Base-by-base conservation (phyloP, 2,888 invertebrate species). In the Scelioninae gen. 2 region DNA sequence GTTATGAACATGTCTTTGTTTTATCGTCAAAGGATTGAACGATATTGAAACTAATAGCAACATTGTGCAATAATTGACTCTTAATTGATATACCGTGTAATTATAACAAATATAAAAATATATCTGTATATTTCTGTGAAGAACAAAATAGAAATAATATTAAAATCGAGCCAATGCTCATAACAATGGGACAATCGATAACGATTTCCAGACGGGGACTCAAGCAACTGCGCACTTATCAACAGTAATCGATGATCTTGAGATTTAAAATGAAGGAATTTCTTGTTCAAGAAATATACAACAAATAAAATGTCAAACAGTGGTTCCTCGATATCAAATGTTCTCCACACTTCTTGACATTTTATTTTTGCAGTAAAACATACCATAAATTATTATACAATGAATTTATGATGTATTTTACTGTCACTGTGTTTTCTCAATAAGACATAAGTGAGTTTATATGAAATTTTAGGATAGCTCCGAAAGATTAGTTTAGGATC, bases 401-500 rank as follows among this genome's bases (percentile, higher is more conserved):
- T 48, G n/a, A 37, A 37, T 61, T 61, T 28, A 41, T 28, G 28
- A 11, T 1, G 45, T 33, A 25, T 35, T 64, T 64, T 33, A 28
- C 19, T 46, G 37, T 48, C 57, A 48, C 46, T 4, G 33, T 5
- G 11, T 41, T 39, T 58, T 55, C 18, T 53, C n/a, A 41, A 48
- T 53, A 70, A 55, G 31, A 50, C 18, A 18, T 16, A 45, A 73
- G 25, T 55, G 43, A 61, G 48, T 53, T 50, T 73, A 19, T 73
- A 73, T 33, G 43, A 79, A 82, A 79, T 76, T 78, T 78, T 82
- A 82, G 78, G 78, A 68, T 81, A 78, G 73, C 76, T 73, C 79
- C 79, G 75, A 81, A 81, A 82, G 77, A 78, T 75, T 83, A 84
- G 82, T 72, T 79, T 84, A 82, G 81, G 79, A 75, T 81, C 79